Evolutionary conservation across 2,888 invertebrate species (phyloP).

Genomic region (Antheraea assamensis): DNA sequence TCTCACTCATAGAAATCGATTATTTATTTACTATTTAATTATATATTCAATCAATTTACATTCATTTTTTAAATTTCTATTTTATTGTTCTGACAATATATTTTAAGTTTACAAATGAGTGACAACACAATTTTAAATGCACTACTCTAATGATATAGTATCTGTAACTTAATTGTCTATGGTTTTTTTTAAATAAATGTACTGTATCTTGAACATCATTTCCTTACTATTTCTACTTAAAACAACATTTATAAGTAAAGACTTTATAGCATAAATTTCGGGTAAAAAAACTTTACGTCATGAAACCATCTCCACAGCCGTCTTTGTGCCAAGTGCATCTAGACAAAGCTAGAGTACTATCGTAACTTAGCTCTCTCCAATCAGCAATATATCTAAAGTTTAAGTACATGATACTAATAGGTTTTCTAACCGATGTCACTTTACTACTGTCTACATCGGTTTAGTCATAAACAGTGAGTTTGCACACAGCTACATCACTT

Average conservation of each 20-base stretch:
- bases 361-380: constrained; percentile 59
- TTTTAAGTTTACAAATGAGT: background rate
- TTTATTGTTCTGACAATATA: background rate
- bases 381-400: constrained; percentile 24
- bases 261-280: background rate
- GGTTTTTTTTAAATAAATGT: too few species aligned
- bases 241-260: too few species aligned
- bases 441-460: constrained; percentile 19
- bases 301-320: constrained; percentile 39
- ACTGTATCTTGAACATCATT: too few species aligned
- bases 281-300: background rate
- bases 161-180: too few species aligned
- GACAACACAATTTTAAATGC: too few species aligned
- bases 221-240: too few species aligned
- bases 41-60: background rate
- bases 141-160: too few species aligned
- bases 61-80: background rate
- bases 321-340: constrained; percentile 58
- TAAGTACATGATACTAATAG: constrained; percentile 18
- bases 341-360: constrained; percentile 63
- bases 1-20: background rate
- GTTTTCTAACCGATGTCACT: constrained; percentile 28
- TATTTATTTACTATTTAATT: background rate
- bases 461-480: background rate
- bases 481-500: background rate